A percentile compares a stretch with the other conserved stretches of the same genome.
These are phyloP conservation scores for Chionoecetes opilio DNA, from an alignment of 1,140 invertebrate species.

Conservation along the genomic window DNA sequence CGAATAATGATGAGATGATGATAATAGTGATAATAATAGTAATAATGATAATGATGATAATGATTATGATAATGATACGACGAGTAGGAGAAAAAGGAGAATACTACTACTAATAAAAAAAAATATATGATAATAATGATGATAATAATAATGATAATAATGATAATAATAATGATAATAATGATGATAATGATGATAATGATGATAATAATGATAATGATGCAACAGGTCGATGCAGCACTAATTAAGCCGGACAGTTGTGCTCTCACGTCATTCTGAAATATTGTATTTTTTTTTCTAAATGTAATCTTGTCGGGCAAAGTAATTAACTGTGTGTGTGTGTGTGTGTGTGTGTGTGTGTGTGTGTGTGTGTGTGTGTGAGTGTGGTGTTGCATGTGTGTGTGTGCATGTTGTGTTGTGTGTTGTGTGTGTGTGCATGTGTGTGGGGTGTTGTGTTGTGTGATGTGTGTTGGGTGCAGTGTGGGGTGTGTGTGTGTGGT, in stretches of 20 bases:
- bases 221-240: not conserved
- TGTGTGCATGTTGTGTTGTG: not conserved
- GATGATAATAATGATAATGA: not conserved
- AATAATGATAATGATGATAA: no score
- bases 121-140: no score
- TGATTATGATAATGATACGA: no score
- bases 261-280: not conserved
- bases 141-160: no score
- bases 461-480: not conserved
- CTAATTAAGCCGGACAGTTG: not conserved
- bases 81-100: no score
- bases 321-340: not conserved
- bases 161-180: no score
- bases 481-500: not conserved
- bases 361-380: not conserved
- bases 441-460: slow-evolving; percentile 27
- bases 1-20: not conserved
- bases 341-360: slow-evolving; percentile 25
- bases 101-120: no score
- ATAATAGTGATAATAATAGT: no score
- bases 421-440: slow-evolving; percentile 16
- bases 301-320: slow-evolving; percentile 8
- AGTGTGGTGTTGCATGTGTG: not conserved
- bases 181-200: no score
- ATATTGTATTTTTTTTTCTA: not conserved